Evolutionary conservation across 2,797 vertebrate species (phyloP), one percentile per base, ranked within the genome.

Genomic region (Macropodus opercularis): DNA sequence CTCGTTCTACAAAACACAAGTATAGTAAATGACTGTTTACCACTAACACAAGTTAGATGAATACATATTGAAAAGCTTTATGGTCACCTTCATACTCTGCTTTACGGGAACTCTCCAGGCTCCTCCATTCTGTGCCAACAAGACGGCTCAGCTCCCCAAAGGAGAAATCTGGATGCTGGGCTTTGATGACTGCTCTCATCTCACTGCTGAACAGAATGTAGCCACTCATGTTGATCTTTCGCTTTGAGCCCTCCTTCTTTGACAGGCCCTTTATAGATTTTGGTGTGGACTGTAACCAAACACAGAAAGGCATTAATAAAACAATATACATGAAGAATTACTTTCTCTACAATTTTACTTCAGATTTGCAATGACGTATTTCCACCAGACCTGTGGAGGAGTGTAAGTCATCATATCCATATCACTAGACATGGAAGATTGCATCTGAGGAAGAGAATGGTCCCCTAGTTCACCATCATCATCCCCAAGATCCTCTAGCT

Each of bases 181-280:
- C 96, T 89, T 99, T 99, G 87, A 99, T 99, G 75, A 99, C 96
- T 2, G 98, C 97, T 79, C 98, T 93, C 98, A 99, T 99, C 85
- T 99, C 98, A 42, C 98, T 99, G 92, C 98, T 99, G 89, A 99
- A 99, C 76, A 99, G 90, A 88, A 99, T 99, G 90, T 99, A 99
- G 66, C 97, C 97, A 19, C 98, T 99, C 96, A 98, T 98, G 91
- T 99, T 99, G 92, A 98, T 99, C 90, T 99, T 99, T 70, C 98
- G 91, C 87, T 98, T 99, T 8, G 96, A 95, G 38, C 95, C 94
- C 81, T 99, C 97, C 79, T 99, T 99, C 91, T 99, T 99, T 60
- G 94, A 90, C 70, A 94, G 91, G 76, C 96, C 95, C 85, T 98
- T 98, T 63, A 95, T 91, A 81, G 95, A 95, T 90, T 99, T 99